phyloP scores from a whole-genome alignment of 2,888 invertebrate species.

The Drosophila aldrichi region DNA sequence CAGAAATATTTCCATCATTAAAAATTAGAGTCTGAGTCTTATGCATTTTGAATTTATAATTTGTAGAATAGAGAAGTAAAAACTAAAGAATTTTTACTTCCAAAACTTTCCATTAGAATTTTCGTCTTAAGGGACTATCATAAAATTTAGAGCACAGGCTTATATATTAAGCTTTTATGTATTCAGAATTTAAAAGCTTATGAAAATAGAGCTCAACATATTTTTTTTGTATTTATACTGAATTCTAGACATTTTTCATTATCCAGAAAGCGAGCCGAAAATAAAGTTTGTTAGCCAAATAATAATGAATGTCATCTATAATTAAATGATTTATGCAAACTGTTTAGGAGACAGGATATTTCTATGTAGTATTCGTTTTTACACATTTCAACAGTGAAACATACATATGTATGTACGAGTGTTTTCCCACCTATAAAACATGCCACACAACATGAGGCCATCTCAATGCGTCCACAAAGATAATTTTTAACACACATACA shows the following conservation, averaged over 20 bases:
- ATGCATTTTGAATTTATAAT: background rate
- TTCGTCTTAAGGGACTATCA: background rate
- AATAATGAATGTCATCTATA: background rate
- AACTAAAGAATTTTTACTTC: too few species aligned
- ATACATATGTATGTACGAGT: slow-evolving; percentile 35
- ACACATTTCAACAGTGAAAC: slow-evolving; percentile 23
- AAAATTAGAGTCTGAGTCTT: background rate
- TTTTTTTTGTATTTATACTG: background rate
- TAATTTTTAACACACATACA: slow-evolving; percentile 57
- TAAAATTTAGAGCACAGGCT: background rate
- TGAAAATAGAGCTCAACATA: background rate
- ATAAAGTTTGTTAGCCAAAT: background rate
- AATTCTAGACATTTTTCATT: background rate
- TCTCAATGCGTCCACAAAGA: slow-evolving; percentile 43
- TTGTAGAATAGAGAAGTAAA: background rate
- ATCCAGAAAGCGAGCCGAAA: background rate
- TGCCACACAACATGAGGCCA: slow-evolving; percentile 64
- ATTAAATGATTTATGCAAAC: background rate
- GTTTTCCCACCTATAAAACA: slow-evolving; percentile 62
- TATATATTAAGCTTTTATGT: background rate
- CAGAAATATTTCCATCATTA: background rate
- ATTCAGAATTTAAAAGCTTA: background rate
- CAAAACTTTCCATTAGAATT: background rate
- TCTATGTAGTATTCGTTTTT: slow-evolving; percentile 3
- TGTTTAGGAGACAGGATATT: background rate